A percentile compares a stretch with the other conserved stretches of the same genome.
These are phyloP conservation scores for Xiphophorus hellerii DNA, from an alignment of 2,113 vertebrate genomes.

Conservation along the genomic window DNA sequence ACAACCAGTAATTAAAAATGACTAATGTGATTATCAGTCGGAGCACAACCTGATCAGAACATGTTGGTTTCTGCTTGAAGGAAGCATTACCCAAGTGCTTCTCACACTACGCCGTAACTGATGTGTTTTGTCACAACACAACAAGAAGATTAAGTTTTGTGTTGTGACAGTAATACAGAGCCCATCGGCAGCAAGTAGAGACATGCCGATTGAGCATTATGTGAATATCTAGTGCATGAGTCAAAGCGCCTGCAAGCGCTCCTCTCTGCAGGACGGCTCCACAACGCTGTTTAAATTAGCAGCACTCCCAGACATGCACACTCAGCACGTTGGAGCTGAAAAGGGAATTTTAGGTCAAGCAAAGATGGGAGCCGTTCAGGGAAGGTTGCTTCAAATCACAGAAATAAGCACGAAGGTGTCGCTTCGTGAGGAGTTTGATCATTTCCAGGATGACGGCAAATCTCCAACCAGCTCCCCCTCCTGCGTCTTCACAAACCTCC, in stretches of 20 bases:
- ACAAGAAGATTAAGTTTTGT: constrained; percentile 7
- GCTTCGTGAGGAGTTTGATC: constrained; percentile 50
- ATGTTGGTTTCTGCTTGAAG: neutral
- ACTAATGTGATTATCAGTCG: neutral
- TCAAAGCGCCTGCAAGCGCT: constrained; percentile 29
- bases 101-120: neutral
- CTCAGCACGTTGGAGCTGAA: constrained; percentile 44
- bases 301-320: constrained; percentile 45
- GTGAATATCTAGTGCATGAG: constrained; percentile 55
- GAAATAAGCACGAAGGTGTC: constrained; percentile 14
- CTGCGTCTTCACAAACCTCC: constrained; percentile 36
- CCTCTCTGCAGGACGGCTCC: constrained; percentile 40
- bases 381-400: constrained; percentile 32
- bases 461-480: constrained; percentile 43
- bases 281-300: constrained; percentile 58
- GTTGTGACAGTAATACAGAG: constrained; percentile 2
- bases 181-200: constrained; percentile 20
- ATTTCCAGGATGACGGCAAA: constrained; percentile 56
- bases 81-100: neutral
- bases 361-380: constrained; percentile 15
- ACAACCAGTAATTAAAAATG: neutral
- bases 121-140: constrained; percentile 2
- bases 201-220: constrained; percentile 35
- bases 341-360: constrained; percentile 37
- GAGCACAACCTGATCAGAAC: neutral